Evolutionary conservation across 2,113 vertebrate species (phyloP).

Genomic region (Neolamprologus longior): DNA sequence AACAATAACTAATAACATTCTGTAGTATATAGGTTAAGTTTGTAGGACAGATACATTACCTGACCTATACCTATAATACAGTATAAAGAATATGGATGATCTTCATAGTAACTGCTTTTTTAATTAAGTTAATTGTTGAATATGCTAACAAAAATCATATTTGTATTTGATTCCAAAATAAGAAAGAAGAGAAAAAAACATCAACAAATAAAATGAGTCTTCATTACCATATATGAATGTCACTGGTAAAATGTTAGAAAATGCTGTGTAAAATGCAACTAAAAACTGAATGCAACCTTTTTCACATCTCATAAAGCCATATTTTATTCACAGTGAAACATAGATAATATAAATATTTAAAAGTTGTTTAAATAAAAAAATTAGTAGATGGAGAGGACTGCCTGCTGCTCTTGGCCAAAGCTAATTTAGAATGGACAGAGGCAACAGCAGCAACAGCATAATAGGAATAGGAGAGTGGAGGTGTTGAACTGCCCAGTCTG

Average conservation of each 20-base stretch:
- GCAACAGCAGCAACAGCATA: not conserved
- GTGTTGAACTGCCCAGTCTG: not conserved
- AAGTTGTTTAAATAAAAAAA: not conserved
- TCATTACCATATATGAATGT: not conserved
- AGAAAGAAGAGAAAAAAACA: not conserved
- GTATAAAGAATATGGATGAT: not conserved
- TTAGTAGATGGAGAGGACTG: not conserved
- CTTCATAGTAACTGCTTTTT: not conserved
- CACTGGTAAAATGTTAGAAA: not conserved
- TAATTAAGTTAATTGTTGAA: not conserved
- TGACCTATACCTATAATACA: not conserved
- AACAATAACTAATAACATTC: not conserved
- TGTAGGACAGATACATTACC: not conserved
- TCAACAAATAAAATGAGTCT: not conserved
- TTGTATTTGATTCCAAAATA: not conserved
- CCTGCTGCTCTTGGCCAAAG: accelerated
- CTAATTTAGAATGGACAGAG: not conserved
- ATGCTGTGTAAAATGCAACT: accelerated
- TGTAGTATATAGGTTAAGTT: not conserved
- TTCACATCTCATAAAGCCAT: not conserved
- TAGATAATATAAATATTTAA: not conserved
- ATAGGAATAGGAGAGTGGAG: not conserved
- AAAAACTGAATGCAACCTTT: not conserved
- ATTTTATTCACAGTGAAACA: not conserved
- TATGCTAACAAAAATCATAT: not conserved